Percentiles rank a stretch among this genome's conserved stretches.
phyloP scores from a whole-genome alignment of 1,140 invertebrate species.

The Drosophila watanabei region DNA sequence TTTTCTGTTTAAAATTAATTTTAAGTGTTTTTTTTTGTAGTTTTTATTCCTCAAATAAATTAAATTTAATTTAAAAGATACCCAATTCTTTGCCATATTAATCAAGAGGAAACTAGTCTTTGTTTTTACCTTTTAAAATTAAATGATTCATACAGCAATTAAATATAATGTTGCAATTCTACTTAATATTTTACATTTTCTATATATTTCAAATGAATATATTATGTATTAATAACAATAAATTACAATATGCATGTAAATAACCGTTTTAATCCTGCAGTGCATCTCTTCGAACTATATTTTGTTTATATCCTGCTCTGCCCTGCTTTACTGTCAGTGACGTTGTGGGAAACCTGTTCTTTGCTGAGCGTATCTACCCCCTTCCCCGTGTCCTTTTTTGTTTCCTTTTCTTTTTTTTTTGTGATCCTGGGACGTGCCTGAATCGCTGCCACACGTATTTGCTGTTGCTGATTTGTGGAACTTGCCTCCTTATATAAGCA shows the following conservation, averaged over 20 bases:
- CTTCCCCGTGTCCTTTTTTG: not conserved
- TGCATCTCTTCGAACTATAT: slow-evolving; percentile 51
- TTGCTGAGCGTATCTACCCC: not conserved
- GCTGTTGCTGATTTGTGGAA: slow-evolving; percentile 51
- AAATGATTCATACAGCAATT: too few relatives aligned
- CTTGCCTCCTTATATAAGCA: slow-evolving; percentile 58
- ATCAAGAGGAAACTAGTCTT: too few relatives aligned
- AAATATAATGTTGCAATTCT: too few relatives aligned
- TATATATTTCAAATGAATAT: not conserved
- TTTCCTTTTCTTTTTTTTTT: slow-evolving; percentile 14
- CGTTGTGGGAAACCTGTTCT: slow-evolving; percentile 56
- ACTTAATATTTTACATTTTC: too few relatives aligned
- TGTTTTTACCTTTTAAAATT: too few relatives aligned
- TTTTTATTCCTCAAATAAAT: too few relatives aligned
- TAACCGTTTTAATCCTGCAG: not conserved
- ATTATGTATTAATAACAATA: not conserved
- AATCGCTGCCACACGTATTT: slow-evolving; percentile 74
- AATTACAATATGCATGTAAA: not conserved
- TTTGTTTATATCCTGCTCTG: slow-evolving; percentile 64
- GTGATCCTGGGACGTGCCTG: slow-evolving; percentile 68
- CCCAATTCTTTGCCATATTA: too few relatives aligned
- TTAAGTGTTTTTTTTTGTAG: too few relatives aligned
- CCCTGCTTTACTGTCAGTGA: slow-evolving; percentile 27
- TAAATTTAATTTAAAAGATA: too few relatives aligned
- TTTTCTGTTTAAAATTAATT: too few relatives aligned